phyloP scores from a whole-genome alignment of 2,888 invertebrate genomes.

The Cancer borealis region DNA sequence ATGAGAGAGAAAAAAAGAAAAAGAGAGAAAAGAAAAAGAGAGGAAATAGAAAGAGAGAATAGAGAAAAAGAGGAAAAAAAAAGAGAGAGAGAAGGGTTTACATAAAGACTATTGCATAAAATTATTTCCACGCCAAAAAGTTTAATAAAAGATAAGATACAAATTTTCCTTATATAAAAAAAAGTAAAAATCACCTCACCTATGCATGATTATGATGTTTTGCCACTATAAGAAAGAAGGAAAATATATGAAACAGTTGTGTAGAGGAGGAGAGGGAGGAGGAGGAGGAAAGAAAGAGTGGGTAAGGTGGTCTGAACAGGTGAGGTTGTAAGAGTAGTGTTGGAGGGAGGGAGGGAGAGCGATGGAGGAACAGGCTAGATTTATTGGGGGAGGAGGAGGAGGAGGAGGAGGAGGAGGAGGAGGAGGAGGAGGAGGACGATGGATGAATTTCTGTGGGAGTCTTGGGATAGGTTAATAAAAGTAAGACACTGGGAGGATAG shows the following conservation, averaged over 20 bases:
- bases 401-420: neutral
- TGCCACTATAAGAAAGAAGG: no score
- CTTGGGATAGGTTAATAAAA: neutral
- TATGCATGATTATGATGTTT: no score
- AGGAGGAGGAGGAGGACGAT: neutral
- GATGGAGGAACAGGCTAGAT: neutral
- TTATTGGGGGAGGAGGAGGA: neutral
- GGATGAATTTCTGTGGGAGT: no score
- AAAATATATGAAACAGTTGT: no score
- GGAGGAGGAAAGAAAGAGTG: neutral
- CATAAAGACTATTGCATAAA: no score
- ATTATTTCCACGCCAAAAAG: no score
- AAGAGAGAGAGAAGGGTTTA: no score
- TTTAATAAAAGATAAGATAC: no score
- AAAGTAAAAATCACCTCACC: no score
- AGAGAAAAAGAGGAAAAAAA: no score
- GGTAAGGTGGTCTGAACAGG: neutral
- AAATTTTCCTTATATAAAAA: no score
- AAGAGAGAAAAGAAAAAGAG: constrained; percentile 32
- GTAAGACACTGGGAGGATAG: neutral
- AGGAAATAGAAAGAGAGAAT: neutral
- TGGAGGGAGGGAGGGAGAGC: neutral
- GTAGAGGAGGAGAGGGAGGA: neutral
- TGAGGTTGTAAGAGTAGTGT: neutral
- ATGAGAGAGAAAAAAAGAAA: constrained; percentile 32